These are phyloP conservation scores for Athripsodes cinereus DNA, from an alignment of 2,888 invertebrate genomes.

Conservation along the genomic window DNA sequence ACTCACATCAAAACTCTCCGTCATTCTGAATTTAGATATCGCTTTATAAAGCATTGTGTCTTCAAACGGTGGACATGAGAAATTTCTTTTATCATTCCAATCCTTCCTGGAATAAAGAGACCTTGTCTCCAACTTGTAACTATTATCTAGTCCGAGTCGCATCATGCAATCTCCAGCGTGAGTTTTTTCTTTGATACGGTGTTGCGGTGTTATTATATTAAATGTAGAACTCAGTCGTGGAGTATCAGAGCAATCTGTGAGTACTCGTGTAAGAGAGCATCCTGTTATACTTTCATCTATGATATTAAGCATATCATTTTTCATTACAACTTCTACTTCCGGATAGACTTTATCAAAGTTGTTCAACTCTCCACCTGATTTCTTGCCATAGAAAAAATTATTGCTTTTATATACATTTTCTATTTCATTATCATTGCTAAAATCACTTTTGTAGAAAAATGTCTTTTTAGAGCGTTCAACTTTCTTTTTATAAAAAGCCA, in stretches of 20 bases:
- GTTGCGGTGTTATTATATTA: background rate
- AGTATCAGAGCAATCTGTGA: background rate
- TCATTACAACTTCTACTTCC: background rate
- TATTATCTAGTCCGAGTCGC: background rate
- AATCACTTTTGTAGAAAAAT: conserved; percentile 4
- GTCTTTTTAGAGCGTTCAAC: background rate
- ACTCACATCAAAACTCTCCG: conserved; percentile 44
- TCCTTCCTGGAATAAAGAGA: background rate
- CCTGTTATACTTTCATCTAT: background rate
- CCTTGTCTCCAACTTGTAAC: background rate
- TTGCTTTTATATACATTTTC: background rate
- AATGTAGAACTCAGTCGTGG: background rate
- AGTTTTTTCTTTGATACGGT: background rate
- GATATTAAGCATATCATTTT: background rate
- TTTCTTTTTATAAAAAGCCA: background rate
- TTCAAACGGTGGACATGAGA: conserved; percentile 45
- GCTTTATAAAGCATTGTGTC: conserved; percentile 41
- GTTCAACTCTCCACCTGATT: background rate
- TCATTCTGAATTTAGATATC: conserved; percentile 42
- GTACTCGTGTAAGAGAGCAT: background rate
- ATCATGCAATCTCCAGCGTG: background rate
- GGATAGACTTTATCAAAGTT: background rate
- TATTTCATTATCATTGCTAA: background rate
- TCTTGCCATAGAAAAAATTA: background rate
- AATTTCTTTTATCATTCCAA: conserved; percentile 20